phyloP scores from a whole-genome alignment of 2,113 vertebrate genomes.

The Urocitellus parryii region DNA sequence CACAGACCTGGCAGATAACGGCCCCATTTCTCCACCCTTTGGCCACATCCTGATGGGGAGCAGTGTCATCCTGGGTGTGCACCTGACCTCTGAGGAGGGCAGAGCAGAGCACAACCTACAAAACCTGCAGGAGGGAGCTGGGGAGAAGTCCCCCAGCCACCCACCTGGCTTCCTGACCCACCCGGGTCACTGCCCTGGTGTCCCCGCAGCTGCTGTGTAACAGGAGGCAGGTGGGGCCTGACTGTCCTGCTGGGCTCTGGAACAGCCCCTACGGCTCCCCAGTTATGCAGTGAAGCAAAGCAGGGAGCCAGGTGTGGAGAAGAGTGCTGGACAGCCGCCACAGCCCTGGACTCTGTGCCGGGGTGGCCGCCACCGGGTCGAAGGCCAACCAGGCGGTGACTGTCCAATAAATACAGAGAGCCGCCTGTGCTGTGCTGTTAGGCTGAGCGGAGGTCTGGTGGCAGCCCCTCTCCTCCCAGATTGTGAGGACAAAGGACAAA shows the following conservation, averaged over 20 bases:
- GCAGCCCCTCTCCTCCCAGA: not conserved
- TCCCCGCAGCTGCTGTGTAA: not conserved
- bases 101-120: not conserved
- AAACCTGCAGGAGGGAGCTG: not conserved
- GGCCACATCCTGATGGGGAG: too few species aligned
- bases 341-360: not conserved
- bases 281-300: not conserved
- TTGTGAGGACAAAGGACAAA: not conserved
- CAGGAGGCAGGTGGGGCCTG: not conserved
- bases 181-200: fast-evolving
- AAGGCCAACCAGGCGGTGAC: too few species aligned
- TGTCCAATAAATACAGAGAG: fast-evolving
- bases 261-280: not conserved
- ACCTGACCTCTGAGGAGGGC: not conserved
- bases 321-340: fast-evolving
- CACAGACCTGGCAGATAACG: fast-evolving
- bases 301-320: not conserved
- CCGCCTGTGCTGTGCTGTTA: fast-evolving
- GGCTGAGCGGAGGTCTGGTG: not conserved
- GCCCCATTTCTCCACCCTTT: not conserved
- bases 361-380: not conserved
- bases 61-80: too few species aligned
- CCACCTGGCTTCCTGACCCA: not conserved
- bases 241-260: not conserved
- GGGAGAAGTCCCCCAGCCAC: not conserved